Evolutionary conservation across 2,888 invertebrate species (phyloP), one percentile per base, ranked within the genome.

Genomic region (Aspidiotus destructor): DNA sequence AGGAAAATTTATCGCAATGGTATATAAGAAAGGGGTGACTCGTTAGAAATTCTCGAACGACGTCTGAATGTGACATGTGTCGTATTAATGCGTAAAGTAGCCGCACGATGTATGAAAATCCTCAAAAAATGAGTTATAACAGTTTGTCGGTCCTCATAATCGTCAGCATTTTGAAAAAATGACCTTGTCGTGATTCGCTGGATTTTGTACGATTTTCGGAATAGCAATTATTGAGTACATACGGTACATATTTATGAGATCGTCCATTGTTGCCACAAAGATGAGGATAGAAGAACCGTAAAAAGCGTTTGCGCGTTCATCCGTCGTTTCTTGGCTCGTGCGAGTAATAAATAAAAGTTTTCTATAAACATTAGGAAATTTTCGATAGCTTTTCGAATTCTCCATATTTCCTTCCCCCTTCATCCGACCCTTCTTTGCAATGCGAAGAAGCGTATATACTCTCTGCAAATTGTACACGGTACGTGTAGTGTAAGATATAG

Each of bases 1-100:
- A 28, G 28, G 28, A 58, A 28, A 58, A 40, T 58, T 58, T 40
- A 58, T 58, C 28, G 58, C 28, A 28, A 5, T 28, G 28, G 28
- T 28, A 28, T 28, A 28, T 28, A 28, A 28, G 28, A 28, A 58
- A 58, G 58, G 58, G 58, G 17, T 16, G 58, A 58, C 17, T 58
- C 40, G 58, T 40, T 28, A 13, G 58, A 40, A 58, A 58, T 58
- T 58, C 40, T 58, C 28, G 17, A 11, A 58, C 58, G 58, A 58
- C 13, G 58, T 17, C 58, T 58, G 58, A 58, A 40, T 40, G 13
- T 58, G 58, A 58, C 58, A 58, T 58, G 16, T 28, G 28, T 28
- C 28, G 28, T 28, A 28, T n/a, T n/a, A 48, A 48, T 48, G 48
- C 48, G 11, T 28, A 28, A 28, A n/a, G 48, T 48, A n/a, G 48